Conservation (phyloP, 2,888 invertebrate genomes). For the Neoitamus cyanurus region DNA sequence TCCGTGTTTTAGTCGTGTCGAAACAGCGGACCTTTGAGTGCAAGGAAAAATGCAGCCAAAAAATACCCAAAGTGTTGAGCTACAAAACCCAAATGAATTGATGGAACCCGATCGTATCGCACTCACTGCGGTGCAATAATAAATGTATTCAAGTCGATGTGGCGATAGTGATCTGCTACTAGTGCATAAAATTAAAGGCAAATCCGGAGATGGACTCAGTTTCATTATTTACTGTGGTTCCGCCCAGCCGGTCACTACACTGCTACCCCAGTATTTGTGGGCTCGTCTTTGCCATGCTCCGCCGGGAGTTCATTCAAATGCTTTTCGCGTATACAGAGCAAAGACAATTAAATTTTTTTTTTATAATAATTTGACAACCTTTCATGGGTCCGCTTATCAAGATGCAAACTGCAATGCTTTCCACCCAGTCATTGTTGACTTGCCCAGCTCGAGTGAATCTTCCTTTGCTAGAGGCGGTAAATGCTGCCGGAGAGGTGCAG, state of each 20-base stretch:
- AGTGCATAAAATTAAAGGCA: conserved; percentile 34
- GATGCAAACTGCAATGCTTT: conserved; percentile 25
- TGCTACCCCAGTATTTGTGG: not conserved
- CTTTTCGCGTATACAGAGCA: not conserved
- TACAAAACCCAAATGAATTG: not conserved
- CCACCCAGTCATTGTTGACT: conserved; percentile 29
- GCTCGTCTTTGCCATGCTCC: not conserved
- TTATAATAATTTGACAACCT: conserved; percentile 31
- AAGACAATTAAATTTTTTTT: conserved; percentile 35
- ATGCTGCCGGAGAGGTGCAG: conserved; percentile 2
- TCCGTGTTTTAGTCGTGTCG: not conserved
- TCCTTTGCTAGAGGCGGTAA: not conserved
- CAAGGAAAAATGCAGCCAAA: not conserved
- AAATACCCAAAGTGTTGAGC: not conserved
- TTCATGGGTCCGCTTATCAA: conserved; percentile 20
- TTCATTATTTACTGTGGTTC: not conserved
- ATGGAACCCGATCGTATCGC: conserved; percentile 21
- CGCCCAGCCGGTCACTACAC: not conserved
- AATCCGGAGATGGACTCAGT: not conserved
- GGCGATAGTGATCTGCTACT: conserved; percentile 22
- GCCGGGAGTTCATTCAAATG: not conserved
- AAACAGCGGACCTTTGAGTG: not conserved
- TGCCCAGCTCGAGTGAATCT: not conserved
- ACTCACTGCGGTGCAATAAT: conserved; percentile 22
- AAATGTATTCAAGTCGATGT: conserved; percentile 19